Percentiles rank a stretch among this genome's conserved stretches.
phyloP scores from a whole-genome alignment of 2,797 vertebrate species.

The Malacoctenus gilli region DNA sequence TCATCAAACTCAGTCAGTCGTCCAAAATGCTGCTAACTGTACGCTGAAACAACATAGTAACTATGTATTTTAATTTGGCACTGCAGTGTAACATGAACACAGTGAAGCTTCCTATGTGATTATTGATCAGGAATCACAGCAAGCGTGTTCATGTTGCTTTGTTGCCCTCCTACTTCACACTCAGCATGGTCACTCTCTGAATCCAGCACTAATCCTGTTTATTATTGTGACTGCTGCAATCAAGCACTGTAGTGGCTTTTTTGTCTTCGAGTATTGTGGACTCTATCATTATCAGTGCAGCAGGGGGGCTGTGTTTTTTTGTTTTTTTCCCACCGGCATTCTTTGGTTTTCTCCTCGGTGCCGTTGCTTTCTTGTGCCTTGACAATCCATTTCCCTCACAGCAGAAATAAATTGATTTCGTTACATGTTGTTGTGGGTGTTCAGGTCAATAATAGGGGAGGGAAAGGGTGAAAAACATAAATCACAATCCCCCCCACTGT shows the following conservation, averaged over 20 bases:
- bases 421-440: constrained; percentile 33
- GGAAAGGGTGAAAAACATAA: constrained; percentile 24
- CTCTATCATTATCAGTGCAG: constrained; percentile 50
- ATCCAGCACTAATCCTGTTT: constrained; percentile 35
- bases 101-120: constrained; percentile 1
- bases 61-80: constrained; percentile 10
- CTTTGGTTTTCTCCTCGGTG: constrained; percentile 33
- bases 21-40: constrained; percentile 32
- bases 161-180: no score
- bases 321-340: constrained; percentile 9
- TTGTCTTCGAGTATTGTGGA: constrained; percentile 20
- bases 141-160: constrained; percentile 9
- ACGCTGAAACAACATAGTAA: constrained; percentile 13
- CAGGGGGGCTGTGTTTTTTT: constrained; percentile 5
- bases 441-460: constrained; percentile 31
- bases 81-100: background rate
- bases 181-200: background rate
- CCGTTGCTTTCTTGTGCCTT: constrained; percentile 31
- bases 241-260: constrained; percentile 23
- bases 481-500: constrained; percentile 11
- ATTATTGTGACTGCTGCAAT: constrained; percentile 51
- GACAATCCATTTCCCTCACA: constrained; percentile 62
- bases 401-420: constrained; percentile 57
- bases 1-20: constrained; percentile 31
- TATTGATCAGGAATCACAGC: constrained; percentile 23